Base-by-base conservation (phyloP, 1,140 invertebrate genomes). In the Drosophila yakuba region DNA sequence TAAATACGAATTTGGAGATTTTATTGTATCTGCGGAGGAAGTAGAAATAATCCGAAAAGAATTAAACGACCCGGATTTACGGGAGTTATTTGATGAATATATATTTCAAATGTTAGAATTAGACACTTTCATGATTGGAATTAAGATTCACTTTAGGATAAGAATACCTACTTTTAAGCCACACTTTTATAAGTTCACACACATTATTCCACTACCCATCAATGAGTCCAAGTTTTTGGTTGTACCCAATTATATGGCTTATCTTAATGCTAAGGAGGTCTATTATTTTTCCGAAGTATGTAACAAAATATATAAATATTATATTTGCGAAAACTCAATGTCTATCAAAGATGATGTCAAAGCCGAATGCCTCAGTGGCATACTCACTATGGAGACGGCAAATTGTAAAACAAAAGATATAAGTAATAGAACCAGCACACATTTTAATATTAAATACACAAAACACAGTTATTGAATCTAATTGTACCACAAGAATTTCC, bases 121-220 rank as follows among this genome's bases (percentile, higher is more conserved):
- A 48, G 23, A 48, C 6, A 25, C 20, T 3, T 48, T 25, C 8
- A 48, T 23, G 45, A 48, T n/a, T 14, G 23, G 23, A 23, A 25
- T 48, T 25, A 48, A 48, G 45, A 48, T 25, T 5, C 23, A 48
- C n/a, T 48, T 48, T 25, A 48, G 45, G n/a, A 48, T 32, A 32
- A 32, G 28, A 32, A 10, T 10, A 32, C 28, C 7, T 10, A 10
- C 28, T 0, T 32, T 48, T 25, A 48, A 48, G n/a, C 45, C 25
- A 23, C 14, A 48, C 25, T 0, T 14, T 23, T 48, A 48, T 14
- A 23, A 48, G 25, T 25, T 48, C 6, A 25, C 23, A 25, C 45
- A 25, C 8, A 25, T 48, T 6, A 2, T 48, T 20, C 23, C 45
- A 2, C n/a, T 25, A 7, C 45, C 23, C n/a, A 25, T 48, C 3